These are phyloP conservation scores for Teleopsis dalmanni DNA, from an alignment of 1,140 invertebrate genomes.

Conservation along the genomic window DNA sequence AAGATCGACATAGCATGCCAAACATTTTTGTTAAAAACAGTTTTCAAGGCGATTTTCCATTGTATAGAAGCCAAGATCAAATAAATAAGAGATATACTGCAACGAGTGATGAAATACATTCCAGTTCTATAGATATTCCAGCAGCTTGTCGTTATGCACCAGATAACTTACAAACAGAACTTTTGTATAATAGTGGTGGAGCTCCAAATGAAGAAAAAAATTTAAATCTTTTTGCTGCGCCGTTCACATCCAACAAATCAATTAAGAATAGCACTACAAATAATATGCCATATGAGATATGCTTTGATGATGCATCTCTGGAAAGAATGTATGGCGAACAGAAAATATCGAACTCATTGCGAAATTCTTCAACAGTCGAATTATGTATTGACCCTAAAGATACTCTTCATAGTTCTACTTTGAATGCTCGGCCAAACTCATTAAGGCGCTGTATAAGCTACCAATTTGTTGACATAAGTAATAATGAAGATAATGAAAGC, in stretches of 20 bases:
- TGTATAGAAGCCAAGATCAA: too few relatives aligned
- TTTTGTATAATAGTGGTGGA: constrained; percentile 45
- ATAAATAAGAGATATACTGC: constrained; percentile 5
- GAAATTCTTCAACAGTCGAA: constrained; percentile 24
- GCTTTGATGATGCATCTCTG: too few relatives aligned
- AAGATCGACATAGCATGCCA: constrained; percentile 44
- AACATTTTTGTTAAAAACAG: constrained; percentile 52
- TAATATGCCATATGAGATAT: too few relatives aligned
- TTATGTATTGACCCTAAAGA: constrained; percentile 27
- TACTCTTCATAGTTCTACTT: neutral
- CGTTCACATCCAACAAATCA: neutral
- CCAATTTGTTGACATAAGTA: constrained; percentile 42
- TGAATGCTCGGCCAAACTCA: constrained; percentile 14
- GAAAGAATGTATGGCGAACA: too few relatives aligned
- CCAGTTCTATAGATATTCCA: constrained; percentile 49
- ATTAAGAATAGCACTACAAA: too few relatives aligned
- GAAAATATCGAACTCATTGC: neutral
- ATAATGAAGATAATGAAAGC: neutral
- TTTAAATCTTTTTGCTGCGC: neutral
- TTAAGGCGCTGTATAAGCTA: constrained; percentile 48
- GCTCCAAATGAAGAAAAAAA: neutral
- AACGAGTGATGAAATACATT: constrained; percentile 41
- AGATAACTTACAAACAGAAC: constrained; percentile 46
- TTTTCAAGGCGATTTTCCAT: too few relatives aligned
- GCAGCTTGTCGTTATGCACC: constrained; percentile 44